phyloP scores from a whole-genome alignment of 2,888 invertebrate species.

The Tetheella fluctuosa region DNA sequence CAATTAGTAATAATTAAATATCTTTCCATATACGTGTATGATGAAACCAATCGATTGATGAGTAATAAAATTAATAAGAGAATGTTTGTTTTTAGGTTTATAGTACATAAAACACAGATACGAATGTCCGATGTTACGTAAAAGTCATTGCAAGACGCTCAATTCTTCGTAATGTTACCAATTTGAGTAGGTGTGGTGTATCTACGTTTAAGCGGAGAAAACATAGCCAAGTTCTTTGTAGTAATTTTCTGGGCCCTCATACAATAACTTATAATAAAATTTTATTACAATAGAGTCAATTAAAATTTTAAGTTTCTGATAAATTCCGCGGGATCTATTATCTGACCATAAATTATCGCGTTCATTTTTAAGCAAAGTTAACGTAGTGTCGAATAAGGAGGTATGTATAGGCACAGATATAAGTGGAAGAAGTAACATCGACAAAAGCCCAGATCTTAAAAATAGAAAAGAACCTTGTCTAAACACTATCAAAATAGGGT shows the following conservation, averaged over 20 bases:
- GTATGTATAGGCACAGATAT: no score
- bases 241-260: not conserved
- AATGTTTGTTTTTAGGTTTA: conserved; percentile 13
- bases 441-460: no score
- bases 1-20: not conserved
- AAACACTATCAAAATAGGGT: no score
- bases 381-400: no score
- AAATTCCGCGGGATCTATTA: no score
- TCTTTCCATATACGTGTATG: conserved; percentile 4
- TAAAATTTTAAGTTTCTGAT: no score
- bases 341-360: no score
- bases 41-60: conserved; percentile 6
- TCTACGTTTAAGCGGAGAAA: not conserved
- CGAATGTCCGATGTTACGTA: not conserved
- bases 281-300: no score
- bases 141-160: not conserved
- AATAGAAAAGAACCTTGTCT: no score
- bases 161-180: not conserved
- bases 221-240: not conserved
- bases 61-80: not conserved
- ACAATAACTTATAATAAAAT: not conserved
- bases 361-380: no score
- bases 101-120: not conserved
- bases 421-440: no score
- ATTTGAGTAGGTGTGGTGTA: conserved; percentile 1